These are phyloP conservation scores for Centroberyx gerrardi DNA, from an alignment of 2,797 vertebrate species.

Conservation along the genomic window DNA sequence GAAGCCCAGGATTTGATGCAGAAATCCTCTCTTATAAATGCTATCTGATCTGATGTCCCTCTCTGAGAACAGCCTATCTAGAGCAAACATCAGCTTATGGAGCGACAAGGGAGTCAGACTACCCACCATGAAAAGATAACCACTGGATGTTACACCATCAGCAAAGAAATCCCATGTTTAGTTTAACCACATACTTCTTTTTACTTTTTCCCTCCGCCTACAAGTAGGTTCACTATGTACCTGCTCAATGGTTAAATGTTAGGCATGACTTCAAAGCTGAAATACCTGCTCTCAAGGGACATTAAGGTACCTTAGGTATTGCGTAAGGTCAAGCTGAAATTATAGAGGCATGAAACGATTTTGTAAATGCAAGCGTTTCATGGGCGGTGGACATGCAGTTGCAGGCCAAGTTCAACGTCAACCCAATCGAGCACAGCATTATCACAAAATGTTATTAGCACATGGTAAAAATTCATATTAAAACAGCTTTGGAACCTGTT, in stretches of 20 bases:
- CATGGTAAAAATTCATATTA: too few relatives aligned
- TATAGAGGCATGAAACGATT: too few relatives aligned
- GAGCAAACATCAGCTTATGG: constrained; percentile 66
- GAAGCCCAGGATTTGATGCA: background rate
- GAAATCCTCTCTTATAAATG: constrained; percentile 64
- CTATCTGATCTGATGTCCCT: constrained; percentile 41
- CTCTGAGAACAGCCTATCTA: constrained; percentile 58
- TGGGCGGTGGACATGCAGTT: too few relatives aligned
- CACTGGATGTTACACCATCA: background rate
- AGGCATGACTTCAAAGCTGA: constrained; percentile 6
- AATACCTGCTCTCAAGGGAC: background rate
- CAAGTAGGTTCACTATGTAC: background rate
- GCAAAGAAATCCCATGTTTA: constrained; percentile 36
- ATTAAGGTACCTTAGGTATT: too few relatives aligned
- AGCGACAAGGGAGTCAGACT: constrained; percentile 37
- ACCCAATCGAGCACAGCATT: too few relatives aligned
- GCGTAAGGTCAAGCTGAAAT: too few relatives aligned
- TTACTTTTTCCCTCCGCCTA: background rate
- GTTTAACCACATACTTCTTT: background rate
- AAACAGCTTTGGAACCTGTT: too few relatives aligned
- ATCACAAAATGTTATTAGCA: too few relatives aligned
- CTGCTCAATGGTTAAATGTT: constrained; percentile 5
- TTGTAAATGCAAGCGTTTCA: too few relatives aligned
- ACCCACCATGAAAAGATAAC: constrained; percentile 49
- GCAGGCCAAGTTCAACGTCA: too few relatives aligned